Conservation (phyloP, 2,797 vertebrate genomes). For the Pseudotriccus pelzelni region DNA sequence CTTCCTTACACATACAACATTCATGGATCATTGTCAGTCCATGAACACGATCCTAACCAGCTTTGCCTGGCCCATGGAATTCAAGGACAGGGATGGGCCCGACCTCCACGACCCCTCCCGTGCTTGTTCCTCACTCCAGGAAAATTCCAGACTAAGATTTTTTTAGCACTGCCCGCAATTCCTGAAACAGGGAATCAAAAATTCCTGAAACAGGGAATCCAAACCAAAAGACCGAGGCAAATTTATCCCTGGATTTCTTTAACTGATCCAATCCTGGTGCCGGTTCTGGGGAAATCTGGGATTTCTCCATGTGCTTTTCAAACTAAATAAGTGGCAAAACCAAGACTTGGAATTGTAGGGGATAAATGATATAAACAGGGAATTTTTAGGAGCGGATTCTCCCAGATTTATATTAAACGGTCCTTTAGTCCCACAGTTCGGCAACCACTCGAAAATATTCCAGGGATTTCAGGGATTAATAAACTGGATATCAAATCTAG, state of each 20-base stretch:
- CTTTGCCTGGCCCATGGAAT: background rate
- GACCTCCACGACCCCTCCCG: background rate
- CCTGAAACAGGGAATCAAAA: too few species aligned
- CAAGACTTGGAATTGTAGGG: background rate
- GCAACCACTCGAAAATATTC: background rate
- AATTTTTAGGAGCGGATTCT: background rate
- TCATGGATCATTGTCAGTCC: background rate
- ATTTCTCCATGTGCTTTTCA: background rate
- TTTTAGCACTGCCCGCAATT: background rate
- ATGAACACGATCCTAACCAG: background rate
- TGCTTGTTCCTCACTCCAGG: background rate
- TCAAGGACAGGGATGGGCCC: background rate
- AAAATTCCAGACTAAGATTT: background rate
- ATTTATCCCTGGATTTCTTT: background rate
- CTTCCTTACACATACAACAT: background rate
- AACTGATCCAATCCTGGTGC: background rate
- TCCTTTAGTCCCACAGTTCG: background rate
- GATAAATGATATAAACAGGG: background rate
- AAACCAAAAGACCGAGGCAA: rapidly evolving
- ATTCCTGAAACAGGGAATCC: background rate
- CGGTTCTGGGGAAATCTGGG: background rate
- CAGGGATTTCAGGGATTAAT: background rate
- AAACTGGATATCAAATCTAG: background rate
- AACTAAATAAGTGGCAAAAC: background rate
- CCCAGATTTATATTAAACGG: background rate